Percentiles rank a stretch among this genome's conserved stretches.
phyloP scores from a whole-genome alignment of 2,797 vertebrate genomes.

The Sciurus vulgaris region DNA sequence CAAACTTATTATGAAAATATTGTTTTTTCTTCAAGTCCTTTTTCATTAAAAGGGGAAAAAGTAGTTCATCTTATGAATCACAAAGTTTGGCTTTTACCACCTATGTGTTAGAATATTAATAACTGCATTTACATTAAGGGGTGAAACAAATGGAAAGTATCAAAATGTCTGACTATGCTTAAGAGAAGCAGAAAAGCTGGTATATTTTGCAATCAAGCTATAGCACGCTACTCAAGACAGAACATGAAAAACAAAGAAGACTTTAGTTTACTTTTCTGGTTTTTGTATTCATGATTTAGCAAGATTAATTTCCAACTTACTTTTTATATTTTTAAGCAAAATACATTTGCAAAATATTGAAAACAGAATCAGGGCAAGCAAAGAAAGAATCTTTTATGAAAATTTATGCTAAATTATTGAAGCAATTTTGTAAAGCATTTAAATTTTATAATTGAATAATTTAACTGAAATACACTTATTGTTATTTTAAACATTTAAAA shows the following conservation, averaged over 20 bases:
- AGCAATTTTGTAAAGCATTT: not conserved
- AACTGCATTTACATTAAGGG: slow-evolving; percentile 70
- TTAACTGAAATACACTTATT: not conserved
- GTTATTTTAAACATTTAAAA: not conserved
- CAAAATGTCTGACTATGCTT: slow-evolving; percentile 87
- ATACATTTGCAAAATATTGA: not conserved
- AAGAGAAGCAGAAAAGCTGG: slow-evolving; percentile 87
- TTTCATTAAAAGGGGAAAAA: not conserved
- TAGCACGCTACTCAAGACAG: slow-evolving; percentile 86
- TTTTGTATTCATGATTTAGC: slow-evolving; percentile 88
- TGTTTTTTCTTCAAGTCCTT: not conserved
- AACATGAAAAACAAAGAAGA: slow-evolving; percentile 91
- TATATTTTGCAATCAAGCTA: slow-evolving; percentile 80
- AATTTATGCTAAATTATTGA: not conserved
- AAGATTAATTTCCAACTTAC: not conserved
- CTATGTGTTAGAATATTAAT: not conserved
- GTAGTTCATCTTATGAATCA: not conserved
- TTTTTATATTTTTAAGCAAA: not conserved
- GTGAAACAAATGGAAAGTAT: slow-evolving; percentile 83
- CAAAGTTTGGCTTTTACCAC: not conserved
- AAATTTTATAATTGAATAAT: not conserved
- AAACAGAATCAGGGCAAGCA: not conserved
- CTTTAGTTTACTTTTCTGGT: slow-evolving; percentile 88
- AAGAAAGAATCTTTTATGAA: not conserved
- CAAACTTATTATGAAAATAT: not conserved